These are phyloP conservation scores for Callitettix versicolor DNA, from an alignment of 1,140 invertebrate genomes.

Conservation along the genomic window DNA sequence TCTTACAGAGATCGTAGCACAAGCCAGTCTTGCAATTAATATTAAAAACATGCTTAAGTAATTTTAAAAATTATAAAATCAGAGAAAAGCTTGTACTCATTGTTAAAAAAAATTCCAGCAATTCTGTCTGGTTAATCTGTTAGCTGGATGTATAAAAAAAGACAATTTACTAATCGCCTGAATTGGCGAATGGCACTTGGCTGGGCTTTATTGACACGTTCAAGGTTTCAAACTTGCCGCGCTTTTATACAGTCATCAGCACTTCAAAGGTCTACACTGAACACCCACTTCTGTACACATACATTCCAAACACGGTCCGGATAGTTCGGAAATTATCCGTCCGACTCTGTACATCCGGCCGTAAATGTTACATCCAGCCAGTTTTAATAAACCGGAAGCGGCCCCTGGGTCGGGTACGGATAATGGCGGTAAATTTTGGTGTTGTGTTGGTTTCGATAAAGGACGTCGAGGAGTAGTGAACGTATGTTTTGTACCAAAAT, in stretches of 20 bases:
- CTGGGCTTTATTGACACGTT: too few species aligned
- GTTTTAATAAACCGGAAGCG: conserved; percentile 49
- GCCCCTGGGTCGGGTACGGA: conserved; percentile 26
- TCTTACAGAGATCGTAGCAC: too few species aligned
- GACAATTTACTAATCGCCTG: too few species aligned
- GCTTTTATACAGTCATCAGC: conserved; percentile 32
- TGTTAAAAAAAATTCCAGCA: too few species aligned
- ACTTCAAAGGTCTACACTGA: conserved; percentile 62
- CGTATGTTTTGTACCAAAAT: neutral
- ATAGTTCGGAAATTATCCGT: conserved; percentile 71
- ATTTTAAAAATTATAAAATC: too few species aligned
- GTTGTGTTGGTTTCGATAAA: neutral
- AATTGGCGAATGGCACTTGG: too few species aligned
- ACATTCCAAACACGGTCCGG: conserved; percentile 69
- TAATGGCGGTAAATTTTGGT: neutral
- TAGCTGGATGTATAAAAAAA: too few species aligned
- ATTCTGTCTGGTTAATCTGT: too few species aligned
- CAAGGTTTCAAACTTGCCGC: conserved; percentile 2
- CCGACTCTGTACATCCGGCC: conserved; percentile 80
- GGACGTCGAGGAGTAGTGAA: neutral
- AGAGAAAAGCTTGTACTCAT: too few species aligned
- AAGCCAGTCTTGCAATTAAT: too few species aligned
- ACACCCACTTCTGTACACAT: conserved; percentile 79
- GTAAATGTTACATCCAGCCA: conserved; percentile 86
- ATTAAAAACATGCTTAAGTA: too few species aligned